These are phyloP conservation scores for Petrolisthes manimaculis DNA, from an alignment of 2,888 invertebrate species.

Conservation along the genomic window DNA sequence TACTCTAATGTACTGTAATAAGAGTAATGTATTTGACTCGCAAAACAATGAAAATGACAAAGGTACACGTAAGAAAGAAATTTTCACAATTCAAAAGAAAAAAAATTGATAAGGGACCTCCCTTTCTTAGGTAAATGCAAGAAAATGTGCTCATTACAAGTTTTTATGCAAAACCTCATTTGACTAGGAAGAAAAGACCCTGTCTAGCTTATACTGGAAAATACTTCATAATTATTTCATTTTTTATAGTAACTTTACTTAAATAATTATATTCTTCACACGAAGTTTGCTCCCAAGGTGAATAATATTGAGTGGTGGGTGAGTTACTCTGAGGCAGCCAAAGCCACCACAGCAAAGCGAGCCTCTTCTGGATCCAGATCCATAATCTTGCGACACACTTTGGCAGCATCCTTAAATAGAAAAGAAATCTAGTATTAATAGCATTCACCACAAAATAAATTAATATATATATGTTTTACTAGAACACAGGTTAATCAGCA, in stretches of 20 bases:
- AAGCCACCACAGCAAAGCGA: conserved; percentile 89
- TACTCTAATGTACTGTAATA: too few species aligned
- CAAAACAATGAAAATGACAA: too few species aligned
- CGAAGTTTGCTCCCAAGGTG: conserved; percentile 5
- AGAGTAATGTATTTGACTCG: too few species aligned
- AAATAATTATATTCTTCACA: neutral
- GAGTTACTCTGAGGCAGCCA: conserved; percentile 73
- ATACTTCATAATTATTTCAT: too few species aligned
- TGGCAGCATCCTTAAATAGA: conserved; percentile 79
- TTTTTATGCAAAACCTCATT: too few species aligned
- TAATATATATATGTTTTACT: neutral
- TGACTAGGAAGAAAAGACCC: too few species aligned
- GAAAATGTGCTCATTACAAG: too few species aligned
- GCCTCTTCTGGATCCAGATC: conserved; percentile 87
- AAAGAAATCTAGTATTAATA: neutral
- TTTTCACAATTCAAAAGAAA: too few species aligned
- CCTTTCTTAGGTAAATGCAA: too few species aligned
- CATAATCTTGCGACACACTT: conserved; percentile 88
- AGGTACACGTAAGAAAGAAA: too few species aligned
- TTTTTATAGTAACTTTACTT: neutral
- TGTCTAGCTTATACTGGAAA: too few species aligned
- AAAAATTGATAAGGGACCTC: too few species aligned
- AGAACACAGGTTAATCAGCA: neutral
- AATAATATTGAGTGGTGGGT: neutral
- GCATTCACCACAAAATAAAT: neutral